Base-by-base conservation (phyloP, 2,888 invertebrate genomes). In the Phyllotreta striolata region DNA sequence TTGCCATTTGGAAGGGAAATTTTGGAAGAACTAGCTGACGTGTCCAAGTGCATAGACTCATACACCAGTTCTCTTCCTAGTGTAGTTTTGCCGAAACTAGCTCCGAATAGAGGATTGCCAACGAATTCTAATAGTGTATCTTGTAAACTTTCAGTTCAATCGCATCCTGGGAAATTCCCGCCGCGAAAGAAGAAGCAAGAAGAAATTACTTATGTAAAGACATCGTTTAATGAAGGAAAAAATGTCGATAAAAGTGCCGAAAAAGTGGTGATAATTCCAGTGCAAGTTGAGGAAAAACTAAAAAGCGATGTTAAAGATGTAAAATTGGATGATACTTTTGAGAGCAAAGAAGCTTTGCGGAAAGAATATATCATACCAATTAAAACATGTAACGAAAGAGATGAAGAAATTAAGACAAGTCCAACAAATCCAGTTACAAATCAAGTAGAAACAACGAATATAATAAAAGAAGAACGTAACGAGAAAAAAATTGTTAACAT, bases 1-100 rank as follows among this genome's bases (percentile, higher is more conserved):
- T 83, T 91, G 77, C 91, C 91, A 3, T 90, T 86, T 76, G 92
- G 92, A 54, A 82, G 84, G 14, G 87, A 87, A 74, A 85, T 92
- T 69, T 80, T 91, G 65, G 87, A 89, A 80, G 90, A 90, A 78
- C 76, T 90, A 44, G 89, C 89, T 35, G 84, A 83, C 41, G 88
- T 89, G 8, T 87, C 90, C 7, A 81, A 86, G 75, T 84, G 82
- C 37, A 80, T 76, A 24, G 73, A 76, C 35, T 63, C 67, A 46
- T 70, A 70, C 54, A 74, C 75, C 51, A 70, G 66, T 46, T 69
- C 70, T 55, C 60, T 73, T 13, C 72, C 74, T 12, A 62, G 65
- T 40, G 54, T 56, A 38, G 13, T 64, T n/a, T 62, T 70, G 34
- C 64, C 71, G 3, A 69, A 67, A 59, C 47, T 72, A 43, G 66